Conservation (phyloP, 2,113 vertebrate genomes). For the Axis porcinus region DNA sequence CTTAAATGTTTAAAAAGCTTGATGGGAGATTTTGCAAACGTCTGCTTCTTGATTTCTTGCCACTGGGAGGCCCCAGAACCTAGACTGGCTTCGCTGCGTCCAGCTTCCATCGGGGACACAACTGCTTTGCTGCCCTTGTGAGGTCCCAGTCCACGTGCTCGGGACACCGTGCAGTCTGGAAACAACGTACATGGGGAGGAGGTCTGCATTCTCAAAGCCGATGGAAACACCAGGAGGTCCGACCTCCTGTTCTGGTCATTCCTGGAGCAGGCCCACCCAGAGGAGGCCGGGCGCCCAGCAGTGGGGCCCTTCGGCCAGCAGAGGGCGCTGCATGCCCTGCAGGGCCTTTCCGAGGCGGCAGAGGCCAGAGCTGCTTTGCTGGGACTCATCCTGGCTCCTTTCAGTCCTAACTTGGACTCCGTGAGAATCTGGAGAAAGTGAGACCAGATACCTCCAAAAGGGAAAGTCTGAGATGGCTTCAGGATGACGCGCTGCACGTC, state of each 20-base stretch:
- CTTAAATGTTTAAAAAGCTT: background rate
- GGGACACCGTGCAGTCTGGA: accelerated
- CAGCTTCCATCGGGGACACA: background rate
- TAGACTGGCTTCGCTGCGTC: accelerated
- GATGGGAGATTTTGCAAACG: background rate
- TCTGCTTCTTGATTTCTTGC: background rate
- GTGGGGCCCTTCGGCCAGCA: background rate
- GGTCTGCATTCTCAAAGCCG: background rate
- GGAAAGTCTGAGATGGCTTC: background rate
- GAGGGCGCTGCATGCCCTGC: slow-evolving; percentile 49
- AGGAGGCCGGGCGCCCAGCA: background rate
- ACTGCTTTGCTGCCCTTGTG: background rate
- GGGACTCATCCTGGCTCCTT: background rate
- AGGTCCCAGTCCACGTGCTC: background rate
- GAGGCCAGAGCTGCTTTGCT: background rate
- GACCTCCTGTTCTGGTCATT: background rate
- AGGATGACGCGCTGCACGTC: background rate
- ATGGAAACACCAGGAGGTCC: accelerated
- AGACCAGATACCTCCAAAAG: background rate
- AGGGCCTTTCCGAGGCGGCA: background rate
- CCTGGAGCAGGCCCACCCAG: background rate
- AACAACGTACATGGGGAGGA: accelerated
- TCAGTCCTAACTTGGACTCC: background rate
- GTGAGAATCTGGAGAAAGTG: background rate
- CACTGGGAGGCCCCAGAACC: background rate